Base-by-base conservation (phyloP, 2,888 invertebrate species). In the Megalurothrips usitatus region DNA sequence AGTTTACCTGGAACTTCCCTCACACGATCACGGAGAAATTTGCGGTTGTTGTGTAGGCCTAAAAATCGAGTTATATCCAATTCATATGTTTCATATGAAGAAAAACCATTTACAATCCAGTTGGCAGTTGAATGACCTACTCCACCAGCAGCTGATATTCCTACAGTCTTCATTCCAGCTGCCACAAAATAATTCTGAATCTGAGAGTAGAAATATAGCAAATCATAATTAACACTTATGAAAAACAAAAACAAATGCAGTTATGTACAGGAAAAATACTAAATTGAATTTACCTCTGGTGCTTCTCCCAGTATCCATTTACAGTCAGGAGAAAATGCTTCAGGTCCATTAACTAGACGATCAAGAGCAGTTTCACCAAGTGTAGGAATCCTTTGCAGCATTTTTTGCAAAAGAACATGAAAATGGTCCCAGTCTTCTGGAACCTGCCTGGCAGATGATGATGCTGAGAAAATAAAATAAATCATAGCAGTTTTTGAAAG, bases 361-460 rank as follows among this genome's bases (percentile, higher is more conserved):
- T 96, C 94, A 23, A 97, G 90, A 12, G 91, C 89, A 0, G 94
- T 94, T 79, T 92, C 89, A 48, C 91, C 92, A 80, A 99, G 90
- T 79, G 89, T 88, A 0, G 99, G 98, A 82, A 97, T 92, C 43
- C 98, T 91, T 83, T 92, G 91, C 75, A 98, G 88, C 84, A 98
- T 89, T 86, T 96, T 92, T 84, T 96, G 95, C 49, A 99, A 89
- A 79, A 98, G 88, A 78, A 94, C 91, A 86, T 97, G 95, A 88
- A 99, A 99, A 85, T 97, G 96, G 87, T 99, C 98, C 98, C 98
- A 99, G 87, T 98, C 98, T 85, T 95, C 94, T 0, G 93, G 92
- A 58, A 95, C 89, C 85, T 92, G 90, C 17, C 94, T 89, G 79
- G 93, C 91, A 34, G 83, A 83, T 47, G 83, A 83, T 79, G 82